Evolutionary conservation across 2,797 vertebrate species (phyloP).

Genomic region (Masticophis lateralis): DNA sequence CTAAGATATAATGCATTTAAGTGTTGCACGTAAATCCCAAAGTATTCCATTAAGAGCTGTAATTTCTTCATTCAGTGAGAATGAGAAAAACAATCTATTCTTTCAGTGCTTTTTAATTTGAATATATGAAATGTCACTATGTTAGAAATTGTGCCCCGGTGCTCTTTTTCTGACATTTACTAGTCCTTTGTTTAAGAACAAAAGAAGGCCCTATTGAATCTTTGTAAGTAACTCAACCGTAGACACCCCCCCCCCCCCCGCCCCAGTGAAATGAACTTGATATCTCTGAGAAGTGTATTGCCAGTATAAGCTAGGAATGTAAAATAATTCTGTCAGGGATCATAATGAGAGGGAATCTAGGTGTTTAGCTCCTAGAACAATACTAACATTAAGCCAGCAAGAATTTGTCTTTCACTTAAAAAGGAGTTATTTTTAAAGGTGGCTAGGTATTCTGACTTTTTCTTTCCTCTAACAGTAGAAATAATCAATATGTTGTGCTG

Average conservation of each 20-base stretch:
- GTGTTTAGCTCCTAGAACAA: not conserved
- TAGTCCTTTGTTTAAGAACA: not conserved
- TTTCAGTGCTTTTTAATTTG: slow-evolving; percentile 33
- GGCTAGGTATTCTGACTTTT: not conserved
- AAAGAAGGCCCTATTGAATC: not conserved
- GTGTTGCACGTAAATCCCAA: not conserved
- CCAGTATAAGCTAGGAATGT: not conserved
- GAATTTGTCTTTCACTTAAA: not conserved
- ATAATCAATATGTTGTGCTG: not conserved
- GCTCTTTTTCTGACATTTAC: slow-evolving; percentile 33
- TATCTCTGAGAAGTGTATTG: not conserved
- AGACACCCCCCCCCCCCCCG: not conserved
- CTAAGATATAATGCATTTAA: slow-evolving; percentile 12
- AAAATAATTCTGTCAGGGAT: not conserved
- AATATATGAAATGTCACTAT: slow-evolving; percentile 8
- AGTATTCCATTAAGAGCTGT: slow-evolving; percentile 19
- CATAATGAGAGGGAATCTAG: not conserved
- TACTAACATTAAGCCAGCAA: not conserved
- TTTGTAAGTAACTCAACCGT: not conserved
- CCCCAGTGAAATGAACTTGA: not conserved
- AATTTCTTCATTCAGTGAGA: slow-evolving; percentile 1
- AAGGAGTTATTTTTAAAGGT: not conserved
- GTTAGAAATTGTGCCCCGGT: slow-evolving; percentile 1
- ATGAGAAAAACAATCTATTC: slow-evolving; percentile 13
- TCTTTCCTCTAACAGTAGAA: not conserved